These are phyloP conservation scores for Homarus americanus DNA, from an alignment of 1,140 invertebrate genomes.

Conservation along the genomic window DNA sequence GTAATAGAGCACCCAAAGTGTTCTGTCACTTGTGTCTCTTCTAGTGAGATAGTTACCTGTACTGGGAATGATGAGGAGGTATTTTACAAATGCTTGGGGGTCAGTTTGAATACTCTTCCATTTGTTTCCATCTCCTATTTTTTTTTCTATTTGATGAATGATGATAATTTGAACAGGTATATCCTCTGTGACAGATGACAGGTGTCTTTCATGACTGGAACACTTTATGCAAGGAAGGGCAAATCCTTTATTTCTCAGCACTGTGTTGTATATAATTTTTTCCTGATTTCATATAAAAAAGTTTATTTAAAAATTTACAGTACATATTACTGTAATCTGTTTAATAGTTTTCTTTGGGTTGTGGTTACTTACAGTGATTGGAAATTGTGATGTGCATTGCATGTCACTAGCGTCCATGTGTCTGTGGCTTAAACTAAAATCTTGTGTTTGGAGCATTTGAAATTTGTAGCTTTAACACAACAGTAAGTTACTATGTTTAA, in stretches of 20 bases:
- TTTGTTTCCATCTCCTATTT: too few relatives aligned
- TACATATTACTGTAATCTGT: not conserved
- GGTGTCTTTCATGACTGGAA: not conserved
- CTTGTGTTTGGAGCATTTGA: slow-evolving; percentile 4
- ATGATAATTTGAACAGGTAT: too few relatives aligned
- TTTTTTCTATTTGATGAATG: too few relatives aligned
- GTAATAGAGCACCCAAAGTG: too few relatives aligned
- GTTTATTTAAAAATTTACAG: not conserved
- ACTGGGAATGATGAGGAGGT: too few relatives aligned
- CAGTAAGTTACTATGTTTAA: too few relatives aligned
- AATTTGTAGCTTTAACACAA: not conserved
- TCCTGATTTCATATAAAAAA: not conserved
- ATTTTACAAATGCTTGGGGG: too few relatives aligned
- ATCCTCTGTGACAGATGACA: not conserved
- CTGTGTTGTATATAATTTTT: too few relatives aligned
- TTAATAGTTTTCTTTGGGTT: not conserved
- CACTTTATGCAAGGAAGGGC: not conserved
- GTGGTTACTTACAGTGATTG: not conserved
- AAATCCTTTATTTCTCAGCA: too few relatives aligned
- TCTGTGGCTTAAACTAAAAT: not conserved
- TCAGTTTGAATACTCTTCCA: too few relatives aligned
- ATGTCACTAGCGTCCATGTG: not conserved
- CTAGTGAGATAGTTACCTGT: too few relatives aligned
- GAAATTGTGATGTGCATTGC: not conserved
- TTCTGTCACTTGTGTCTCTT: too few relatives aligned